Conservation (phyloP, 2,113 vertebrate genomes). For the Aythya baeri region DNA sequence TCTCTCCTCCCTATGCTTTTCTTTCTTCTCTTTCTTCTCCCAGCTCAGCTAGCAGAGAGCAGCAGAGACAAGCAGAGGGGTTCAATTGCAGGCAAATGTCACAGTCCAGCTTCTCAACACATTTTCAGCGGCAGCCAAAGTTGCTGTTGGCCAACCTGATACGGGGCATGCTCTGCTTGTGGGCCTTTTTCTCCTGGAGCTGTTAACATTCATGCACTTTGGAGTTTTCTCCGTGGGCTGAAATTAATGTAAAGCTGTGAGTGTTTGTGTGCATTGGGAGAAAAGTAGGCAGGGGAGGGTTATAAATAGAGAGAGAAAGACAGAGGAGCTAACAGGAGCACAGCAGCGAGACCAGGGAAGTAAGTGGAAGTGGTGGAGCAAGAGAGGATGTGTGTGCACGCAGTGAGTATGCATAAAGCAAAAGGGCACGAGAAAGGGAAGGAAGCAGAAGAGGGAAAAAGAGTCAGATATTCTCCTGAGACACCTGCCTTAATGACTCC, state of each 20-base stretch:
- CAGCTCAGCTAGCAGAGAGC: not conserved
- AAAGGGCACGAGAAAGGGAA: not conserved
- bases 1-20: conserved; percentile 18
- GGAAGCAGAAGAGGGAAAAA: not conserved
- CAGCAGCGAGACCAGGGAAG: not conserved
- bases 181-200: not conserved
- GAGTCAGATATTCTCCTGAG: not conserved
- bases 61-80: not conserved
- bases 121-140: not conserved
- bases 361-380: not conserved
- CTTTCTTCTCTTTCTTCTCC: conserved; percentile 60
- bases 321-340: not conserved
- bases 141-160: not conserved
- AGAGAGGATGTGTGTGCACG: not conserved
- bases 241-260: not conserved
- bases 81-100: conserved; percentile 48
- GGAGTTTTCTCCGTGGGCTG: not conserved
- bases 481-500: not conserved
- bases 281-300: not conserved
- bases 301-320: not conserved
- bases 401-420: no score
- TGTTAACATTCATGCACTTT: not conserved
- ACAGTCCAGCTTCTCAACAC: conserved; percentile 10
- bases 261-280: not conserved
- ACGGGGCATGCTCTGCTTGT: not conserved